Conservation (phyloP, 2,888 invertebrate genomes). For the Fragum whitleyi region DNA sequence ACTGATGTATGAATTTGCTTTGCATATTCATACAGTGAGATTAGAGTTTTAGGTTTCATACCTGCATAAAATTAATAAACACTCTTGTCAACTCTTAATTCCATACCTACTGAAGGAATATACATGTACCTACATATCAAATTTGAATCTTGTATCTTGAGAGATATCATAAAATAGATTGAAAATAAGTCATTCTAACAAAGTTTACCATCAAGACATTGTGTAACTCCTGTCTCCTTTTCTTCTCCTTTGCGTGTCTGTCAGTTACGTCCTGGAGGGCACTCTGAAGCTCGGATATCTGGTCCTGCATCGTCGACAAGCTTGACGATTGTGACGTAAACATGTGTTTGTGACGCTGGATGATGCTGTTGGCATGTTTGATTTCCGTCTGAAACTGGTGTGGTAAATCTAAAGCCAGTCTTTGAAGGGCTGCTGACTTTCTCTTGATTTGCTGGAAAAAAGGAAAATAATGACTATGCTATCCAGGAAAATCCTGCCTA, state of each 20-base stretch:
- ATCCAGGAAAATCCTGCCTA: no score
- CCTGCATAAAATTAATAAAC: no score
- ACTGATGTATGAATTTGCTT: no score
- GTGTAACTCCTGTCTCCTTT: conserved; percentile 78
- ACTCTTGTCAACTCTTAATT: no score
- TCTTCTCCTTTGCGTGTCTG: conserved; percentile 78
- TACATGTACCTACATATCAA: no score
- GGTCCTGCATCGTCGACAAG: conserved; percentile 74
- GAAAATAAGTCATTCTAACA: no score
- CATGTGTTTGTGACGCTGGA: conserved; percentile 73
- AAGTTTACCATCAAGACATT: conserved; percentile 79
- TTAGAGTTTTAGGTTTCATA: no score
- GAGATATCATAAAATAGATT: no score
- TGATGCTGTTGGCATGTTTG: conserved; percentile 70
- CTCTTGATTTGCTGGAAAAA: conserved; percentile 61
- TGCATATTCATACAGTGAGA: no score
- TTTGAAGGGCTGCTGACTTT: conserved; percentile 69
- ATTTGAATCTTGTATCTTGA: no score
- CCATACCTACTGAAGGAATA: no score
- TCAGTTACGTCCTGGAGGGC: conserved; percentile 76
- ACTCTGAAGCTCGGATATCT: conserved; percentile 72
- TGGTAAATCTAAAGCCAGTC: conserved; percentile 72
- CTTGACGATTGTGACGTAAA: conserved; percentile 75
- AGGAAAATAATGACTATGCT: no score
- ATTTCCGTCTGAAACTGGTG: conserved; percentile 71